Evolutionary conservation across 2,888 invertebrate species (phyloP).

Genomic region (Drosophila quinaria): DNA sequence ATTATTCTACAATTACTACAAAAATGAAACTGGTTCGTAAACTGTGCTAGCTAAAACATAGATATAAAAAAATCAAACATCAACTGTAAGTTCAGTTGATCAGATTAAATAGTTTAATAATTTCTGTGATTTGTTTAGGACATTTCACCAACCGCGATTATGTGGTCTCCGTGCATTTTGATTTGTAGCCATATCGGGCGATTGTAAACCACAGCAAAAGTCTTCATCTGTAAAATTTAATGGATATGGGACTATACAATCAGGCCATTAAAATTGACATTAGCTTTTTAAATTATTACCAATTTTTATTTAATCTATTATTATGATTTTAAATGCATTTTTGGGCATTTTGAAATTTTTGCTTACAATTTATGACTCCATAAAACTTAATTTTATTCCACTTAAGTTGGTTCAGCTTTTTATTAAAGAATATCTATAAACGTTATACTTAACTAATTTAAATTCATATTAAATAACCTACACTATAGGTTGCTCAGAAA

Average conservation of each 20-base stretch:
- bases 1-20: constrained; percentile 8
- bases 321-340: neutral
- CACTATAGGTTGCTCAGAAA: no score
- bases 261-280: constrained; percentile 2
- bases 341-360: no score
- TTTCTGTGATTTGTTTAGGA: constrained; percentile 37
- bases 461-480: no score
- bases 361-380: no score
- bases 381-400: neutral
- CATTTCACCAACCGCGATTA: constrained; percentile 85
- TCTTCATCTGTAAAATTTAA: constrained; percentile 91
- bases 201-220: constrained; percentile 94
- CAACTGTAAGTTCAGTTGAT: constrained; percentile 23
- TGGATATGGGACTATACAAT: constrained; percentile 41
- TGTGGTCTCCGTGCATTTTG: constrained; percentile 87
- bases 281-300: constrained; percentile 6
- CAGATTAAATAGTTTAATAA: constrained; percentile 4
- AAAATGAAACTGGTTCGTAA: constrained; percentile 5
- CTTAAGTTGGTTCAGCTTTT: neutral
- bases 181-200: constrained; percentile 91
- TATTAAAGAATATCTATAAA: neutral
- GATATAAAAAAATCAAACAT: constrained; percentile 6
- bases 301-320: neutral
- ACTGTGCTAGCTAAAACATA: constrained; percentile 23
- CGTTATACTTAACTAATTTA: no score